A percentile compares a stretch with the other conserved stretches of the same genome.
Conservation (phyloP, 2,888 invertebrate species). For the Ligdia adustata region DNA sequence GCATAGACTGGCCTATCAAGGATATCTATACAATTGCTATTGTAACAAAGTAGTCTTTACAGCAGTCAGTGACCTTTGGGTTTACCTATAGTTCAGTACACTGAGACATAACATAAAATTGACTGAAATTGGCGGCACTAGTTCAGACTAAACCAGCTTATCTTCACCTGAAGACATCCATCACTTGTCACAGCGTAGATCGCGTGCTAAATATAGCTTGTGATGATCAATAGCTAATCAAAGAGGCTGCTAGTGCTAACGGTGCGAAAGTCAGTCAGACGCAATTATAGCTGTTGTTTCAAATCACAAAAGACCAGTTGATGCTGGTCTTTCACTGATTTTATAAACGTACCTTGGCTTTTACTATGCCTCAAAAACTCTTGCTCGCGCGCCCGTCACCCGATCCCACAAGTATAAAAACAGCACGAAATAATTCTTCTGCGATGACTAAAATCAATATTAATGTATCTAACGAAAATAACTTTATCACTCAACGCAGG, state of each 20-base stretch:
- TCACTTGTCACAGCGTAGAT: slow-evolving; percentile 44
- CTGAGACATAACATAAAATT: slow-evolving; percentile 12
- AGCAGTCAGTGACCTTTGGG: slow-evolving; percentile 18
- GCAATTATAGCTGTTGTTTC: slow-evolving; percentile 33
- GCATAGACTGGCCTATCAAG: slow-evolving; percentile 25
- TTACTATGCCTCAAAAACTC: slow-evolving; percentile 75
- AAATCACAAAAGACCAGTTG: slow-evolving; percentile 51
- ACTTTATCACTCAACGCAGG: slow-evolving; percentile 57
- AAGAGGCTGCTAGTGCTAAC: slow-evolving; percentile 25
- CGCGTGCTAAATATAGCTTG: slow-evolving; percentile 45
- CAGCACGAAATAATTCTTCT: slow-evolving; percentile 70
- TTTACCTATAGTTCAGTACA: slow-evolving; percentile 9
- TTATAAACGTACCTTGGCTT: slow-evolving; percentile 66
- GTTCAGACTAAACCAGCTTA: slow-evolving; percentile 16
- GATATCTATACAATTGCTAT: slow-evolving; percentile 15
- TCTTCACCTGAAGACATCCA: slow-evolving; percentile 34
- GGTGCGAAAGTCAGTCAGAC: slow-evolving; percentile 30
- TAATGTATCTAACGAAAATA: slow-evolving; percentile 63
- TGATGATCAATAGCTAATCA: slow-evolving; percentile 48
- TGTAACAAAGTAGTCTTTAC: slow-evolving; percentile 11
- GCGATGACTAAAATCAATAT: slow-evolving; percentile 76
- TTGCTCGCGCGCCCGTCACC: slow-evolving; percentile 62
- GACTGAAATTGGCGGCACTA: slow-evolving; percentile 24
- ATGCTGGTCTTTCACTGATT: slow-evolving; percentile 38
- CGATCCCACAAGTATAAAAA: slow-evolving; percentile 71